Base-by-base conservation (phyloP, 1,140 invertebrate species). In the Hyposmocoma kahamanoa region DNA sequence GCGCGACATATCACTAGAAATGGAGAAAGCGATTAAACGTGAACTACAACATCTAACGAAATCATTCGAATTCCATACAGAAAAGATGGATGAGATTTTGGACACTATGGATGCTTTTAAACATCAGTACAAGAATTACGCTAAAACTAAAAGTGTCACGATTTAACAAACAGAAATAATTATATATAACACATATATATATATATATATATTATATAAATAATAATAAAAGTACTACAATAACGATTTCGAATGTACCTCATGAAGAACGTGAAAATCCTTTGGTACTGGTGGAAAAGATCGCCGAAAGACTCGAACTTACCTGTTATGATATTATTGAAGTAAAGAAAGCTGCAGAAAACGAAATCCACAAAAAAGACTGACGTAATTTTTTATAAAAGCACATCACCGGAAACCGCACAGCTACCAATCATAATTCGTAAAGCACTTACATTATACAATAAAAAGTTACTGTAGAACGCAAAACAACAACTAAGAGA, bases 371-470 rank as follows among this genome's bases (percentile, higher is more conserved):
- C 1, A 2, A 11, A 20, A 22, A 11, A 13, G 22, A 21, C 9
- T 5, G 15, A 21, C 5, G n/a, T 1, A 41, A 20, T 4, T 1
- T 9, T n/a, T 41, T 5, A 21, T 21, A 41, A 2, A 9, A 10
- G 38, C 10, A 39, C 6, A 21, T 41, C 19, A 20, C 5, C 22
- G 11, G 1, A 8, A 21, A 20, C 38, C 10, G 18, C 38, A 1
- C 38, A 20, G 8, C 4, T 9, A 8, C 18, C 1, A 21, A 15
- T 41, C 9, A 49, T 24, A 36, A 9, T 57, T 20, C 21, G 55
- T 36, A 21, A 53, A 24, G 36, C 51, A 10, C 28, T 53, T 1
- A 58, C 50, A 22, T 38, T 50, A 3, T 50, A 53, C 17, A 32
- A 26, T 9, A 53, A 53, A 26, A 39, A 34, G 3, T 19, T 58